Conservation (phyloP, 2,797 vertebrate species). For the Pseudomugil tenellus region DNA sequence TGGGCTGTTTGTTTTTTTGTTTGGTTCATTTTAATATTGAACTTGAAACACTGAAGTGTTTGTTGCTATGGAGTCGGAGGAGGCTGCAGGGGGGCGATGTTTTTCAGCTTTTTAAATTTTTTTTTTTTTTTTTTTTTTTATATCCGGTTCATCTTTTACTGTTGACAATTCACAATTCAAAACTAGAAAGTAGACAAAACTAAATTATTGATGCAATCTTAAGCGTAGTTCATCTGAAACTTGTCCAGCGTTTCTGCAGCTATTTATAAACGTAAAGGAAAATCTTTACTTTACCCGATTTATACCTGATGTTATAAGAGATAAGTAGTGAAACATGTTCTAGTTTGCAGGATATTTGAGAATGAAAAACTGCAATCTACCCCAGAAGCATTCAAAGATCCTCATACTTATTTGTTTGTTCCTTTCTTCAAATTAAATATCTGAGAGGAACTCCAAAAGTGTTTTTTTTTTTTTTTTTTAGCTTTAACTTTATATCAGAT, state of each 20-base stretch:
- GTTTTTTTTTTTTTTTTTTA: too few relatives aligned
- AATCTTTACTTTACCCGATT: not conserved
- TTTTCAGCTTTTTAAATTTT: too few relatives aligned
- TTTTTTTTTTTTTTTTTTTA: not conserved
- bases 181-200: not conserved
- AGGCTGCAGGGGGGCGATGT: not conserved
- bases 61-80: constrained; percentile 21
- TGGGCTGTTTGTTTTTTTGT: constrained; percentile 15
- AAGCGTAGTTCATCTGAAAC: not conserved
- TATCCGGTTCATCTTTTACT: not conserved
- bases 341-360: not conserved
- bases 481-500: not conserved
- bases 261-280: constrained; percentile 17
- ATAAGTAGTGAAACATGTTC: not conserved
- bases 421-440: not conserved
- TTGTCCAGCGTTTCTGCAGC: not conserved
- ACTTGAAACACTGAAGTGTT: constrained; percentile 41
- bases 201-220: constrained; percentile 8
- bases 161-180: constrained; percentile 1
- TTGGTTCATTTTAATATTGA: constrained; percentile 29
- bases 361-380: not conserved
- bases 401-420: not conserved
- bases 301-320: not conserved
- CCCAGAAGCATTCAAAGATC: not conserved
- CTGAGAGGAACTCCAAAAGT: not conserved